Evolutionary conservation across 2,888 invertebrate species (phyloP), one percentile per base, ranked within the genome.

Genomic region (Ichneumon xanthorius): DNA sequence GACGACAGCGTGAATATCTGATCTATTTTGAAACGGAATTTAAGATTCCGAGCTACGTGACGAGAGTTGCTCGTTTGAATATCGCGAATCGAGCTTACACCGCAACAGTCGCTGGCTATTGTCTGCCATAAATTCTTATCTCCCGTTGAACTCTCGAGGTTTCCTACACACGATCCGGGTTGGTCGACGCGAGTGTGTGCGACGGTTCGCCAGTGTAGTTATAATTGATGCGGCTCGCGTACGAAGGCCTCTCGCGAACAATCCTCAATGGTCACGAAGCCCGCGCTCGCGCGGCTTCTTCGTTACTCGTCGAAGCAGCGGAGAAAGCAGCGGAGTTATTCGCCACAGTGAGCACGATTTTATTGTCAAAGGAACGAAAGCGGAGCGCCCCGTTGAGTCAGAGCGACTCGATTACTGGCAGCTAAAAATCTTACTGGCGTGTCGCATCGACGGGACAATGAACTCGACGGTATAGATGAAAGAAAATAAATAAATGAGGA

Each of bases 301-400:
- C 72, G 65, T 58, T 76, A 72, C 80, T 68, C 77, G 73, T 45
- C 26, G 53, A 81, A 78, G 68, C 22, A 16, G 45, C 33, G 85
- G 82, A 82, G 82, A 85, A 85, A 85, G 81, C 67, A 65, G 84
- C 55, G 61, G 80, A 45, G 78, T 40, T 68, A 61, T 63, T 78
- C 75, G 55, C 33, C 63, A 30, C 81, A 55, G 77, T 85, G 61
- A 73, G 55, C 85, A 79, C 81, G 79, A 76, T 85, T 77, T 85
- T 82, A 79, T 85, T 82, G 82, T 82, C 82, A 79, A 79, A 79
- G 79, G 67, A 85, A 85, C 65, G 85, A 85, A 82, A 85, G 85
- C 82, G 70, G 73, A 85, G 67, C 81, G 81, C 19, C 6, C 22
- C 33, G 53, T 63, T 72, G 68, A 63, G 70, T 82, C 76, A n/a